Base-by-base conservation (phyloP, 1,140 invertebrate species). In the Augochlora pura region DNA sequence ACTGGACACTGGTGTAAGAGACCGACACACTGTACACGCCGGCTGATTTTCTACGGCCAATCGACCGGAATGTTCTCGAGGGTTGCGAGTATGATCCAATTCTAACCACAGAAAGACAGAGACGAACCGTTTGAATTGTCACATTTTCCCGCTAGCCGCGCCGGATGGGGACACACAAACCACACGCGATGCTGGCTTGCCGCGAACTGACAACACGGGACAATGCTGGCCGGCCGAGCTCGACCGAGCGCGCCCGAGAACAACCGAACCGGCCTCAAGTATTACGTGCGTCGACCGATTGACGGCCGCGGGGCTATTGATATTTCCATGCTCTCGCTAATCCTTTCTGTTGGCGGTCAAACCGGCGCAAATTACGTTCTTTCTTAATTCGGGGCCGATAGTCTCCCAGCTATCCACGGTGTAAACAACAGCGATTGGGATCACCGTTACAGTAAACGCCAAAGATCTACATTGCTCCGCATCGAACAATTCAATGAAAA, bases 181-280 rank as follows among this genome's bases (percentile, higher is more conserved):
- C 72, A 65, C 81, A 78, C 88, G 67, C 86, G 83, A 68, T 87
- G 88, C 71, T 88, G 87, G 89, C 86, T 90, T 82, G 88, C 89
- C 89, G 86, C 85, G 81, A 86, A 92, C 91, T 92, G 90, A 90
- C 87, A 87, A 86, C 85, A 83, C 80, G 87, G 86, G 85, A 88
- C 87, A 87, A 89, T 79, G 86, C 82, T 85, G 82, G 78, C 70
- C 39, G 69, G 59, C 76, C 90, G 90, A 88, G 75, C 68, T 71
- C 68, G 60, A 54, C 87, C 91, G 91, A 91, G 54, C 57, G 27
- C 52, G 42, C 46, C 74, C 91, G 91, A 83, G 89, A 87, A 87
- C 80, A 59, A 68, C 86, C 91, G 91, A 92, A 52, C 76, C 32
- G 1, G 9, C n/a, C 27, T 65, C 80, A 23, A 70, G 54, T 77